Percentiles rank a stretch among this genome's conserved stretches.
Evolutionary conservation across 1,140 invertebrate genomes (phyloP).

Genomic region (Drosophila jambulina): DNA sequence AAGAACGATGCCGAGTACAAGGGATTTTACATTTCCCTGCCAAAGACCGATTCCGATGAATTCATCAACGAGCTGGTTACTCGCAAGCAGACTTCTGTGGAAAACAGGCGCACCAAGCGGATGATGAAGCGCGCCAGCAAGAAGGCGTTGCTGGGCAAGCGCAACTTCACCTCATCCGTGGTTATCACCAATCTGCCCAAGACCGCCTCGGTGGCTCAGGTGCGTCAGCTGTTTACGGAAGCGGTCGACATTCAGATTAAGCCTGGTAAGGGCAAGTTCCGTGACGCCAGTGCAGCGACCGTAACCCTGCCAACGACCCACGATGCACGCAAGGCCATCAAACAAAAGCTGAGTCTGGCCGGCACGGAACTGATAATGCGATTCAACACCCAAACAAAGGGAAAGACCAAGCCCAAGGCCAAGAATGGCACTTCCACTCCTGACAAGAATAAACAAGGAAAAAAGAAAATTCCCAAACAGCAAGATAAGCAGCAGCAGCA

Average conservation of each 20-base stretch:
- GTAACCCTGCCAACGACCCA: conserved; percentile 71
- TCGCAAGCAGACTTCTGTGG: conserved; percentile 65
- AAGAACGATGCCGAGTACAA: conserved; percentile 46
- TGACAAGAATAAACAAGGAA: neutral
- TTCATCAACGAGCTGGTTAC: conserved; percentile 72
- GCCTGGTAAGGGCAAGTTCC: conserved; percentile 66
- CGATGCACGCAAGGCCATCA: conserved; percentile 68
- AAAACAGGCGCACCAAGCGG: conserved; percentile 66
- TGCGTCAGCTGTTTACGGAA: conserved; percentile 69
- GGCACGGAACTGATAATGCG: conserved; percentile 64
- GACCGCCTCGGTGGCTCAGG: conserved; percentile 55
- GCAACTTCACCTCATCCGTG: conserved; percentile 71
- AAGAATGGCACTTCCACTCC: conserved; percentile 7
- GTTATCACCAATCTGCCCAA: conserved; percentile 77
- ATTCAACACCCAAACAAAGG: conserved; percentile 61
- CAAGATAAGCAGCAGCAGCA: conserved; percentile 3
- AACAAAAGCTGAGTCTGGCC: conserved; percentile 55
- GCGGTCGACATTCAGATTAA: conserved; percentile 80
- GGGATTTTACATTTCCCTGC: conserved; percentile 61
- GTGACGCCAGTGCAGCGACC: conserved; percentile 66
- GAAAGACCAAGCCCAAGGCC: conserved; percentile 43
- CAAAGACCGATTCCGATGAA: conserved; percentile 74
- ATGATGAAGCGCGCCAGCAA: conserved; percentile 66
- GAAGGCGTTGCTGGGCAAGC: conserved; percentile 40
- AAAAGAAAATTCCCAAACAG: conserved; percentile 39